A percentile compares a stretch with the other conserved stretches of the same genome.
These are phyloP conservation scores for Vanacampus margaritifer DNA, from an alignment of 2,113 vertebrate genomes.

Conservation along the genomic window DNA sequence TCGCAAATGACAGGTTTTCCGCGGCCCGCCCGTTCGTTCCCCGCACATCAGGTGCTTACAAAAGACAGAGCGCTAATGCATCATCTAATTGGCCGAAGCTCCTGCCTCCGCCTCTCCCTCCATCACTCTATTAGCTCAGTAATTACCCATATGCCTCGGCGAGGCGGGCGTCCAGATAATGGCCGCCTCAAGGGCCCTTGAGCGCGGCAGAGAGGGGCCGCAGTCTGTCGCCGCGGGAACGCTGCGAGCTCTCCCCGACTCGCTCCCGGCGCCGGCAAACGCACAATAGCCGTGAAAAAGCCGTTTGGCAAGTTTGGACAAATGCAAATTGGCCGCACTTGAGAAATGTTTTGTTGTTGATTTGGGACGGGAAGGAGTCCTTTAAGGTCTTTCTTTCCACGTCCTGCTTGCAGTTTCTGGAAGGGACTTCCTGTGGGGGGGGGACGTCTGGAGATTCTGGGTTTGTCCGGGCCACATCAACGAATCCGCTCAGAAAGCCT, in stretches of 20 bases:
- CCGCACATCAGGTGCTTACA: slow-evolving; percentile 99
- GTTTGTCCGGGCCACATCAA: too few species aligned
- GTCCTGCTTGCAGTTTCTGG: too few species aligned
- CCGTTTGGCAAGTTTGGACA: slow-evolving; percentile 50
- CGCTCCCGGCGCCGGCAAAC: slow-evolving; percentile 54
- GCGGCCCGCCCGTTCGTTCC: slow-evolving; percentile 87
- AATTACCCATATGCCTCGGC: slow-evolving; percentile 99
- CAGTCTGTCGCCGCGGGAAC: slow-evolving; percentile 82
- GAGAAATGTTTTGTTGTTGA: background rate
- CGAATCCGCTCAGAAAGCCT: too few species aligned
- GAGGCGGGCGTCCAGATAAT: slow-evolving; percentile 91
- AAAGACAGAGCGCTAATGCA: slow-evolving; percentile 99
- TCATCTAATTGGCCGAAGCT: slow-evolving; percentile 99
- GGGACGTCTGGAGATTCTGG: too few species aligned
- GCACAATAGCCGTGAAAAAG: slow-evolving; percentile 45
- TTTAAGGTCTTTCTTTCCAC: background rate
- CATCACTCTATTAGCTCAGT: slow-evolving; percentile 99
- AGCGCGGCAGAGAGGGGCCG: slow-evolving; percentile 93
- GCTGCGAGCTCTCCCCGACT: slow-evolving; percentile 66
- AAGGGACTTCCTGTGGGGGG: too few species aligned
- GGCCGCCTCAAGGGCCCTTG: slow-evolving; percentile 99
- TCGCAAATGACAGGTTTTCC: slow-evolving; percentile 83
- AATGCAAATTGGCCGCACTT: slow-evolving; percentile 34
- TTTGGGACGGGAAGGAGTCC: background rate
- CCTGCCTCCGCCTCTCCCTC: slow-evolving; percentile 99